Base-by-base conservation (phyloP, 1,140 invertebrate genomes). In the Scaptomyza montana region DNA sequence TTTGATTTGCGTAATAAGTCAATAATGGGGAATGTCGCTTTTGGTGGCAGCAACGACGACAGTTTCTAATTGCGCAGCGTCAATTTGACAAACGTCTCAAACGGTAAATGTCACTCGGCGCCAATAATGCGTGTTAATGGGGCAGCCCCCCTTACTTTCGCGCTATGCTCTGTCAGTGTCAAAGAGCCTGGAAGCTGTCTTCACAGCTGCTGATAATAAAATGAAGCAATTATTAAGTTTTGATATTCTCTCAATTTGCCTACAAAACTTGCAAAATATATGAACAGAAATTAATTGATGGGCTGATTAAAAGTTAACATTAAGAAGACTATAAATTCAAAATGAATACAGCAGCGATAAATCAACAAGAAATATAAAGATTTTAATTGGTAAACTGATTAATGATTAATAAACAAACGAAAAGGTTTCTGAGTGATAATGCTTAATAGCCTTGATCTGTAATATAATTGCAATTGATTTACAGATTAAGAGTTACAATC, bases 1-100 rank as follows among this genome's bases (percentile, higher is more conserved):
- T 86, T 61, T 67, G 74, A 86, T 86, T 86, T 87, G 62, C 76
- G 84, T 77, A 86, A 87, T 81, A 87, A 82, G 78, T 87, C 84
- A 89, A 36, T 25, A 77, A 33, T 33, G 30, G 30, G 30, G 16
- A 16, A 1, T 16, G 16, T 16, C 16, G 16, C 16, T 16, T 16
- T 16, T 5, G 5, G 5, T 5, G 30, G 7, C 5, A 7, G 5
- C 30, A 5, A 39, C 54, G 53, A 68, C 53, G 74, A 55, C 68
- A 67, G 54, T 82, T 84, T 87, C 78, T 82, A 87, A 87, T 87
- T 78, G 64, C 72, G 70, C 74, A 75, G 70, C 71, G 74, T 64
- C 72, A 73, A 82, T 74, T 77, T 89, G 75, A 81, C 79, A 84
- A 70, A 79, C 84, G 71, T 60, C 53, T 76, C 67, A 81, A 81